Evolutionary conservation across 2,113 vertebrate species (phyloP), one percentile per base, ranked within the genome.

Genomic region (Mungos mungo): DNA sequence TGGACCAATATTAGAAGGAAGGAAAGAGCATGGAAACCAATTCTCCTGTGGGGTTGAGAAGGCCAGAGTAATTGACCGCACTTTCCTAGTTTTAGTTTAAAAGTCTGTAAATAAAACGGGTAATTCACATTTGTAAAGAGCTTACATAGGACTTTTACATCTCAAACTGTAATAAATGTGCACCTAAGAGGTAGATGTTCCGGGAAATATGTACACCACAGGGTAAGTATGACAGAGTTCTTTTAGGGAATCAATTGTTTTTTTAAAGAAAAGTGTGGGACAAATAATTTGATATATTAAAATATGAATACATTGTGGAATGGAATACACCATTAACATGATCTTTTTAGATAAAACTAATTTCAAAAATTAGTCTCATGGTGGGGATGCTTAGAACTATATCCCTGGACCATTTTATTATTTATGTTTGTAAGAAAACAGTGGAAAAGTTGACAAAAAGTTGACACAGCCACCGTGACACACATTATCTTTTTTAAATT

Each of bases 21-120:
- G 66, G 21, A 57, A 7, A 71, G 50, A 90, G 9, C 50, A 66
- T 74, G 72, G 60, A 88, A 96, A 96, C 38, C 31, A 93, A 72
- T 82, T 60, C 57, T 96, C 29, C 21, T 2, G 12, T 79, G 71
- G 16, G 7, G 18, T 47, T 92, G 41, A 95, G 84, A 95, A 96
- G 33, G 79, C 66, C 74, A 77, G 54, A 84, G 10, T 76, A 81
- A 92, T 52, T 52, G 63, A 87, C 38, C 54, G 52, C 27, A 72
- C 13, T 93, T 97, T 96, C 81, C 66, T 29, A 81, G 88, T 45
- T 92, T 35, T 23, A 82, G 35, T 72, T 83, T 85, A 84, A 87
- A 95, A 88, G 19, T 54, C 31, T 38, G 33, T 82, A 80, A 95
- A 66, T 84, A 93, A 83, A 45, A 92, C 52, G 69, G 47, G 23